These are phyloP conservation scores for Ophthalmolycus amberensis DNA, from an alignment of 2,113 vertebrate genomes.

Conservation along the genomic window DNA sequence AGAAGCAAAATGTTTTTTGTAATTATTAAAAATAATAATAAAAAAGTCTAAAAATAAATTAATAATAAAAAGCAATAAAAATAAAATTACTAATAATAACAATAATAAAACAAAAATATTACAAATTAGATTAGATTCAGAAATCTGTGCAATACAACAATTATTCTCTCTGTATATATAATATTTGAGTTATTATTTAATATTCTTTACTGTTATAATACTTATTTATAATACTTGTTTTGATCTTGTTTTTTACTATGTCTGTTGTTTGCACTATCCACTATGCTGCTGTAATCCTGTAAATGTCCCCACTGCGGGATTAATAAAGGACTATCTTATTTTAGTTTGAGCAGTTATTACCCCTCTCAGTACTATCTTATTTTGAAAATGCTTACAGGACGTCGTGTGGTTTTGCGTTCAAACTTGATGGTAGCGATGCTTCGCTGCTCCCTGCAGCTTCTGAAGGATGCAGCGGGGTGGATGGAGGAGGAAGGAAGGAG, in stretches of 20 bases:
- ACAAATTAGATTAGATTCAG: too few relatives aligned
- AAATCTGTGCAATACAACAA: too few relatives aligned
- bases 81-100: background rate
- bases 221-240: too few relatives aligned
- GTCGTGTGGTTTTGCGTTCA: fast-evolving
- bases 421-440: conserved; percentile 15
- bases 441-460: conserved; percentile 36
- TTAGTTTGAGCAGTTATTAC: background rate
- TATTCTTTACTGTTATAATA: too few relatives aligned
- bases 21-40: background rate
- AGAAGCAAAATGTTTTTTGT: background rate
- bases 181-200: too few relatives aligned
- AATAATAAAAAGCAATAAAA: background rate
- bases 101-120: too few relatives aligned
- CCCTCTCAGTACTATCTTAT: conserved; percentile 28
- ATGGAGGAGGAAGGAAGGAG: conserved; percentile 77
- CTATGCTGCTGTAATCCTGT: too few relatives aligned
- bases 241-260: too few relatives aligned
- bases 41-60: background rate
- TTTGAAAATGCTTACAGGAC: conserved; percentile 44
- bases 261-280: too few relatives aligned
- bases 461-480: conserved; percentile 76
- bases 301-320: too few relatives aligned
- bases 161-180: too few relatives aligned
- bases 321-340: too few relatives aligned